These are phyloP conservation scores for Idaea straminata DNA, from an alignment of 2,888 invertebrate genomes.

Conservation along the genomic window DNA sequence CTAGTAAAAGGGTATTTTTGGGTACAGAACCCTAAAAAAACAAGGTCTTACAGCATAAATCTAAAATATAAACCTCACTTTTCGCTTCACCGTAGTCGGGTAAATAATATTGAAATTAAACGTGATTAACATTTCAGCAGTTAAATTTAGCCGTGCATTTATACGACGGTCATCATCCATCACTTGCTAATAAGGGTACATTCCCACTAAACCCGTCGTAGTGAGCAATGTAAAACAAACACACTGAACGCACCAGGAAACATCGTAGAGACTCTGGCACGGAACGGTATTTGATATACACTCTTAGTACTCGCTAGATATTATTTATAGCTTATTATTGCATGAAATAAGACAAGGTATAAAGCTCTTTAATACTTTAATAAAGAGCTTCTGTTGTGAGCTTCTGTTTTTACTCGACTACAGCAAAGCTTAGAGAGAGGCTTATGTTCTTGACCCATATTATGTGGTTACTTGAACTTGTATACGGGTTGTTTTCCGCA, in stretches of 20 bases:
- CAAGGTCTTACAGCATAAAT: no score
- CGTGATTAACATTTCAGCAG: background rate
- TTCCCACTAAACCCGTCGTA: background rate
- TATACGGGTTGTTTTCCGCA: no score
- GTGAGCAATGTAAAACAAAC: background rate
- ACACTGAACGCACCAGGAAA: background rate
- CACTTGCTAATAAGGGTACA: background rate
- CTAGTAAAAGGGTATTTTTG: no score
- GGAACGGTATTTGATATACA: background rate
- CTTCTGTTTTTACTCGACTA: background rate
- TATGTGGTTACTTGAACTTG: background rate
- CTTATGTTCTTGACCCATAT: no score
- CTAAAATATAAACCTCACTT: background rate
- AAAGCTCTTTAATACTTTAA: background rate
- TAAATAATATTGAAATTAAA: background rate
- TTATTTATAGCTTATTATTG: conserved; percentile 1
- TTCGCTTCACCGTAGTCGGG: background rate
- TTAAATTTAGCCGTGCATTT: background rate
- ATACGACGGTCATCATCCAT: background rate
- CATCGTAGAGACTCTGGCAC: background rate
- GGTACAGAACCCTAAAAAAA: no score
- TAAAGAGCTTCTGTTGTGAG: background rate
- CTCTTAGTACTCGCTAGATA: background rate
- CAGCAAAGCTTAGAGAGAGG: no score
- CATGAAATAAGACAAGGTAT: background rate